Conservation (phyloP, 1,140 invertebrate species). For the Lepidurus apus region DNA sequence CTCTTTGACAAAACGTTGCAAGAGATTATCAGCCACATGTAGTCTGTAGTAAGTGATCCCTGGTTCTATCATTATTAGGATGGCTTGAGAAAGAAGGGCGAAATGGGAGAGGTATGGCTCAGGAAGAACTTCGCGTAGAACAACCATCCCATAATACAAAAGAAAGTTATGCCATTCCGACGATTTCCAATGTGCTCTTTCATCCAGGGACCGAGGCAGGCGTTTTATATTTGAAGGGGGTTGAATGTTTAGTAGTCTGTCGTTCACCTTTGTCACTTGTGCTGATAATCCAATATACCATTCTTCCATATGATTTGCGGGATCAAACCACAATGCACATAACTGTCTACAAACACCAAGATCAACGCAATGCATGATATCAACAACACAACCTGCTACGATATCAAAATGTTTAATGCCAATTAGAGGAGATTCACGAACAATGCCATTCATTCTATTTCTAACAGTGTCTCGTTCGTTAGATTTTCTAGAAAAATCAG, state of each 20-base stretch:
- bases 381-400: conserved; percentile 23
- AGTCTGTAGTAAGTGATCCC: not conserved
- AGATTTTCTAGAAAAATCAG: not conserved
- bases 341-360: conserved; percentile 27
- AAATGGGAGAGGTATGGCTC: not conserved
- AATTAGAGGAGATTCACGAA: not conserved
- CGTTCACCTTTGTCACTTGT: not conserved
- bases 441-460: conserved; percentile 1
- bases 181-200: conserved; percentile 12
- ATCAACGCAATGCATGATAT: conserved; percentile 3
- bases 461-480: conserved; percentile 1
- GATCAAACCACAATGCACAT: conserved; percentile 24
- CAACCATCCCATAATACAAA: not conserved
- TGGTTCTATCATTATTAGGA: not conserved
- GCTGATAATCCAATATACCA: conserved; percentile 24
- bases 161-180: not conserved
- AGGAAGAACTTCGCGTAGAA: not conserved
- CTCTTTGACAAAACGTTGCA: not conserved
- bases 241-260: not conserved
- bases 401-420: conserved; percentile 23
- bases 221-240: not conserved
- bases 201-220: conserved; percentile 11
- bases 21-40: not conserved
- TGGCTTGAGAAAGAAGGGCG: conserved; percentile 10
- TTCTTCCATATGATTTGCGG: not conserved